These are phyloP conservation scores for Buceros bicornis DNA, from an alignment of 2,797 vertebrate species.

Conservation along the genomic window DNA sequence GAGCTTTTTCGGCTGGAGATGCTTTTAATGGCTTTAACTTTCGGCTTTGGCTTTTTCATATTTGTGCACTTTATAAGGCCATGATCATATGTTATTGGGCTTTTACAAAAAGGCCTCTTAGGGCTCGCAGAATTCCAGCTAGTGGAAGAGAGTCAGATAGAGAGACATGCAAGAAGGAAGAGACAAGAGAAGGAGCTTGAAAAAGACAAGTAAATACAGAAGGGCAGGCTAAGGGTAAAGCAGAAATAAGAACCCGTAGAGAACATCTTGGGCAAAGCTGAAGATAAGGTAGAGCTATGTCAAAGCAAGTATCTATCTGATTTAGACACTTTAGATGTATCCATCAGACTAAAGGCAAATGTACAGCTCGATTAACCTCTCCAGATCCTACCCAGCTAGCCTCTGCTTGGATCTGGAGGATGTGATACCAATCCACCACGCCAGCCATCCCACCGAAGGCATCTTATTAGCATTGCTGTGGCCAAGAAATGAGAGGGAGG, in stretches of 20 bases:
- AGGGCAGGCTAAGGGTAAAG: not conserved
- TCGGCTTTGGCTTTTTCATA: not conserved
- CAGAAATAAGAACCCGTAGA: not conserved
- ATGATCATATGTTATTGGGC: constrained; percentile 15
- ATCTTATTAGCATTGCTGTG: not conserved
- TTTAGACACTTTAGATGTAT: not conserved
- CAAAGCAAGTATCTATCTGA: not conserved
- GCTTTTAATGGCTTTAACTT: constrained; percentile 7
- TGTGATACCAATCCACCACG: not conserved
- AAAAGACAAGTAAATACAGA: not conserved
- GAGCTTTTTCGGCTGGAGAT: not conserved
- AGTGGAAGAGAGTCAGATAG: not conserved
- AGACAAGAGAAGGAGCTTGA: not conserved
- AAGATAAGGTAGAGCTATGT: not conserved
- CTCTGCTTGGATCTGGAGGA: not conserved
- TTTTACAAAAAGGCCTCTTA: constrained; percentile 21
- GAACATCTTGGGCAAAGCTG: not conserved
- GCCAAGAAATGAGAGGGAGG: not conserved
- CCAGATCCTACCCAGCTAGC: not conserved
- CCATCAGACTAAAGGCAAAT: not conserved
- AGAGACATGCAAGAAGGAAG: not conserved
- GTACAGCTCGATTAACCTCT: not conserved
- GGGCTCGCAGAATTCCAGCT: constrained; percentile 22
- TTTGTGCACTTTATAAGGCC: not conserved
- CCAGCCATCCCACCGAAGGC: not conserved